A percentile compares a stretch with the other conserved stretches of the same genome.
Evolutionary conservation across 2,888 invertebrate genomes (phyloP).

Genomic region (Laspeyria flexula): DNA sequence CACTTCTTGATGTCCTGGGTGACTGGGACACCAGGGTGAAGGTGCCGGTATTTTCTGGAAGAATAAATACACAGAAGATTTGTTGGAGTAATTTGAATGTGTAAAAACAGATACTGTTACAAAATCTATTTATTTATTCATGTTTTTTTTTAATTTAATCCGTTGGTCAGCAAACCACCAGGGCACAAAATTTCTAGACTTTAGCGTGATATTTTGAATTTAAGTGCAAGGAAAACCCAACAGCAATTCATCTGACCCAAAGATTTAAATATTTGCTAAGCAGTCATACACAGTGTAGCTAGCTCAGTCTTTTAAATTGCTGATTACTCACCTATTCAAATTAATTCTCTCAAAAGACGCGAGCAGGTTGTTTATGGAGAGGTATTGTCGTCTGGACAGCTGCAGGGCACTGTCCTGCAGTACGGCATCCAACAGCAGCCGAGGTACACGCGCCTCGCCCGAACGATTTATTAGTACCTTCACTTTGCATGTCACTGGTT

Average conservation of each 20-base stretch:
- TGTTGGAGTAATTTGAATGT: too few relatives aligned
- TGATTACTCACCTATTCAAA: slow-evolving; percentile 85
- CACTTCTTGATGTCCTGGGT: slow-evolving; percentile 87
- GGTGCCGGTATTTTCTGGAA: slow-evolving; percentile 87
- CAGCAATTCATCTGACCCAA: too few relatives aligned
- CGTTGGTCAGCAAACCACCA: too few relatives aligned
- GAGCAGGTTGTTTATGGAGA: slow-evolving; percentile 85
- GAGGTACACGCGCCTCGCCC: slow-evolving; percentile 87
- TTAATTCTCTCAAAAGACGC: slow-evolving; percentile 88
- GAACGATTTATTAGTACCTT: slow-evolving; percentile 91
- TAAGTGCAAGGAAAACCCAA: too few relatives aligned
- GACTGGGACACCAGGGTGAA: slow-evolving; percentile 86
- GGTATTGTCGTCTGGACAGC: slow-evolving; percentile 90
- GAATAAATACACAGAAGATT: neutral
- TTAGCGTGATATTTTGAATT: too few relatives aligned
- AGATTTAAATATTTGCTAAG: too few relatives aligned
- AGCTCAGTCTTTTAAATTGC: too few relatives aligned
- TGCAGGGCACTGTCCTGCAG: slow-evolving; percentile 91
- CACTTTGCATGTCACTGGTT: slow-evolving; percentile 92
- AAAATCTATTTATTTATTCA: too few relatives aligned
- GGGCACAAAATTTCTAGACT: too few relatives aligned
- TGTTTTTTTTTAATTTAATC: too few relatives aligned
- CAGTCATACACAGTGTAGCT: too few relatives aligned
- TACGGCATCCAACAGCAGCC: slow-evolving; percentile 88
- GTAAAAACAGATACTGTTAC: too few relatives aligned